phyloP scores from a whole-genome alignment of 2,888 invertebrate genomes.

The Hirtodrosophila trivittata region DNA sequence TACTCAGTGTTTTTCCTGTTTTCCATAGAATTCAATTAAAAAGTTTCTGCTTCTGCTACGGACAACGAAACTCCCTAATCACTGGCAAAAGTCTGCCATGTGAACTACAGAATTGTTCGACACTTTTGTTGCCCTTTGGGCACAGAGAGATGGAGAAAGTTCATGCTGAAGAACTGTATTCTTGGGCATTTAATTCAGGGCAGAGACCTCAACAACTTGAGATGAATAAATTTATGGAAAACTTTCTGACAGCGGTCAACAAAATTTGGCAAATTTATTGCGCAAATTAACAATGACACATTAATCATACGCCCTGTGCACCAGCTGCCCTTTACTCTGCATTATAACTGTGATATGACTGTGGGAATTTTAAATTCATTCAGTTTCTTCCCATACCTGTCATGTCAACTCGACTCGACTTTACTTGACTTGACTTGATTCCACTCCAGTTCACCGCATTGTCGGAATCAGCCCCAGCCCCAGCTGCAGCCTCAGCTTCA shows the following conservation, averaged over 20 bases:
- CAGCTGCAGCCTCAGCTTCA: slow-evolving; percentile 2
- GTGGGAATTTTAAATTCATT: slow-evolving; percentile 55
- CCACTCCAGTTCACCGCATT: slow-evolving; percentile 44
- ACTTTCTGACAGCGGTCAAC: slow-evolving; percentile 64
- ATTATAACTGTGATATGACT: slow-evolving; percentile 46
- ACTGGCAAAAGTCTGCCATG: slow-evolving; percentile 25
- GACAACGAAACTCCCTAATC: slow-evolving; percentile 23
- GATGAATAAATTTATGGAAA: slow-evolving; percentile 54
- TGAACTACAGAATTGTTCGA: slow-evolving; percentile 44
- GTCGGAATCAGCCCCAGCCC: slow-evolving; percentile 14
- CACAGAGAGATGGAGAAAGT: too few relatives aligned
- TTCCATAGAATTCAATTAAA: slow-evolving; percentile 71
- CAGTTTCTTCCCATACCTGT: slow-evolving; percentile 11
- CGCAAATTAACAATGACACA: slow-evolving; percentile 62
- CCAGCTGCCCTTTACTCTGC: slow-evolving; percentile 20
- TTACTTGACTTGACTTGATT: slow-evolving; percentile 46
- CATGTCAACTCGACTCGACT: slow-evolving; percentile 32
- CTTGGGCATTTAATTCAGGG: too few relatives aligned
- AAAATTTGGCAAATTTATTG: slow-evolving; percentile 59
- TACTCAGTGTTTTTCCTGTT: slow-evolving; percentile 57
- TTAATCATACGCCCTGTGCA: slow-evolving; percentile 62
- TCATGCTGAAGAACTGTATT: slow-evolving; percentile 22
- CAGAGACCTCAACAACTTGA: slow-evolving; percentile 23
- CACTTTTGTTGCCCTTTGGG: slow-evolving; percentile 48
- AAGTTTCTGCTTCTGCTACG: slow-evolving; percentile 57